These are phyloP conservation scores for Peromyscus nudipes DNA, from an alignment of 2,797 vertebrate species.

Conservation along the genomic window DNA sequence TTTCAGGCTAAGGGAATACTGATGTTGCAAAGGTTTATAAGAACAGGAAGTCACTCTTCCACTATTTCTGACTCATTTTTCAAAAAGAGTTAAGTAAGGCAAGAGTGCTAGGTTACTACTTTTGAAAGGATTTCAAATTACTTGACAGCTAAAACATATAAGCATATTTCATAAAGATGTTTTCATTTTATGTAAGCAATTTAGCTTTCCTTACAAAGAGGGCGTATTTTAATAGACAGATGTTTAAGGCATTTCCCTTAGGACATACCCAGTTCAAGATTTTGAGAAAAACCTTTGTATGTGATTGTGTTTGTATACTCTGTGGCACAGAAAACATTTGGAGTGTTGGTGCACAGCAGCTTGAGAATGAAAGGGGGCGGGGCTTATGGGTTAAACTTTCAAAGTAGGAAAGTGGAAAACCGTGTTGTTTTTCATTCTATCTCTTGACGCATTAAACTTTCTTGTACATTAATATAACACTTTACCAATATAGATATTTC, in stretches of 20 bases:
- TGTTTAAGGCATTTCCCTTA: not conserved
- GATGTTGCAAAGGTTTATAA: constrained; percentile 54
- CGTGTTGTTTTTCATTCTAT: constrained; percentile 69
- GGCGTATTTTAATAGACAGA: constrained; percentile 23
- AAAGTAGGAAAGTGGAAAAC: constrained; percentile 10
- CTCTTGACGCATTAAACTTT: constrained; percentile 82
- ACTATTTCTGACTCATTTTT: not conserved
- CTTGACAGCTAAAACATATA: constrained; percentile 56
- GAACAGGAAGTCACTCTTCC: constrained; percentile 24
- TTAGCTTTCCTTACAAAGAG: constrained; percentile 52
- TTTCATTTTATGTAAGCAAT: constrained; percentile 14
- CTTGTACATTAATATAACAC: constrained; percentile 82
- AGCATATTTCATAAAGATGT: constrained; percentile 27
- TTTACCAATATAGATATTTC: constrained; percentile 81
- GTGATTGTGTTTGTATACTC: not conserved
- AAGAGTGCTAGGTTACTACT: not conserved
- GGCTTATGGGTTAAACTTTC: constrained; percentile 1
- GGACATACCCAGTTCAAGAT: not conserved
- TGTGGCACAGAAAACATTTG: not conserved
- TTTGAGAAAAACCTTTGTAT: not conserved
- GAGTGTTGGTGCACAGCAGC: not conserved
- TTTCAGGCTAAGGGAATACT: constrained; percentile 50
- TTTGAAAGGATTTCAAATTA: constrained; percentile 57
- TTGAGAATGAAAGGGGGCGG: constrained; percentile 24
- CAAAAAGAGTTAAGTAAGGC: constrained; percentile 40